Conservation (phyloP, 2,797 vertebrate genomes). For the Sphenodon punctatus region DNA sequence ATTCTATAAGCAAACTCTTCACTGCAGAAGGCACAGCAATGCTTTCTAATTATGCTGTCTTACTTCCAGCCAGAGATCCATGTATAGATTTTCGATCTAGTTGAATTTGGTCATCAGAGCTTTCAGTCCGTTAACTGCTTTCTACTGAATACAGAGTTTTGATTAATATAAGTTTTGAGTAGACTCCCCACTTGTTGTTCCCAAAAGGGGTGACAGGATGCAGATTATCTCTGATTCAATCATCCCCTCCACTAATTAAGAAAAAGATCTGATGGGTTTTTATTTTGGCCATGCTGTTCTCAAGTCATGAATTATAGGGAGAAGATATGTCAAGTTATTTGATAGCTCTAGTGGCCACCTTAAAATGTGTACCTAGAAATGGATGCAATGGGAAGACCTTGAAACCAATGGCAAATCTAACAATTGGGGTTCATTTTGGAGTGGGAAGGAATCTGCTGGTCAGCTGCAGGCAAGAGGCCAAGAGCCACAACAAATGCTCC, state of each 20-base stretch:
- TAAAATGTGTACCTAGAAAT: no score
- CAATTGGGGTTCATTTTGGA: no score
- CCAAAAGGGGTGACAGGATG: not conserved
- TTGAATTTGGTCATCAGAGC: not conserved
- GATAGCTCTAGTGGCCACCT: not conserved
- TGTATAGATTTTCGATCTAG: not conserved
- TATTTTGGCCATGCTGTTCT: not conserved
- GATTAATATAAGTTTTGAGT: not conserved
- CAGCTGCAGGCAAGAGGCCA: no score
- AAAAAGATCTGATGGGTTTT: not conserved
- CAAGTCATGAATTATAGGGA: not conserved
- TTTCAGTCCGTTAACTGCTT: not conserved
- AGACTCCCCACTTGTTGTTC: not conserved
- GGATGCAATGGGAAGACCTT: no score
- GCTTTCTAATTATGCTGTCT: not conserved
- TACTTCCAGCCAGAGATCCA: not conserved
- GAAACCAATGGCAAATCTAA: no score
- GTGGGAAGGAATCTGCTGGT: no score
- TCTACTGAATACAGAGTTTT: not conserved
- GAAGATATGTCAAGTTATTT: not conserved
- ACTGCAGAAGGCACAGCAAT: not conserved
- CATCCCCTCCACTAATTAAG: not conserved
- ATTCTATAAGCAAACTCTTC: not conserved
- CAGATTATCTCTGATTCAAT: slow-evolving; percentile 3
- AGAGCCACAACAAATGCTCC: no score